Evolutionary conservation across 1,140 invertebrate genomes (phyloP).

Genomic region (Drosophila virilis): DNA sequence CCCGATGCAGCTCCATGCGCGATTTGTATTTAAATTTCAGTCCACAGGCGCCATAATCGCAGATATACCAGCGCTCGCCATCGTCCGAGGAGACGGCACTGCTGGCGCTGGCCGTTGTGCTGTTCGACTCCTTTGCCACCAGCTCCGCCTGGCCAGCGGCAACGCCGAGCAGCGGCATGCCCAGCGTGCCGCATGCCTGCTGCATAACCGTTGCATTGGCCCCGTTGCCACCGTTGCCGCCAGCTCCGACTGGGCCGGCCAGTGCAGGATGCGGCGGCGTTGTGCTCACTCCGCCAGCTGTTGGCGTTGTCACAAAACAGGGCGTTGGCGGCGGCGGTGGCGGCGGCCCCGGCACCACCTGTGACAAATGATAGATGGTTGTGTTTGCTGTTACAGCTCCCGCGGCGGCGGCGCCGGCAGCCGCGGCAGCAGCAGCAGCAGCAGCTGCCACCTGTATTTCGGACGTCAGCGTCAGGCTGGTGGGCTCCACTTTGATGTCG

Average conservation of each 20-base stretch:
- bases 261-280: conserved; percentile 49
- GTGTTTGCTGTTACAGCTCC: conserved; percentile 23
- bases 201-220: conserved; percentile 13
- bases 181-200: conserved; percentile 45
- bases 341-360: conserved; percentile 53
- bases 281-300: conserved; percentile 44
- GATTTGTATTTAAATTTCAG: conserved; percentile 82
- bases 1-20: conserved; percentile 76
- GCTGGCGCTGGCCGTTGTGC: conserved; percentile 78
- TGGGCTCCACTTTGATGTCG: conserved; percentile 70
- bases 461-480: conserved; percentile 48
- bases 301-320: conserved; percentile 50
- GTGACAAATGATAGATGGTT: conserved; percentile 70
- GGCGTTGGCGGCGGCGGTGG: conserved; percentile 56
- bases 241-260: neutral
- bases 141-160: conserved; percentile 52
- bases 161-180: conserved; percentile 45
- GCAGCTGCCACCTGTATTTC: conserved; percentile 67
- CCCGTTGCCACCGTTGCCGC: neutral
- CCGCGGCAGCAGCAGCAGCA: conserved; percentile 37
- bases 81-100: conserved; percentile 79
- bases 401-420: too few species aligned
- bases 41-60: conserved; percentile 74
- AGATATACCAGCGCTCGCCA: conserved; percentile 79
- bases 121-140: conserved; percentile 73